These are phyloP conservation scores for Merluccius polli DNA, from an alignment of 2,797 vertebrate species.

Conservation along the genomic window DNA sequence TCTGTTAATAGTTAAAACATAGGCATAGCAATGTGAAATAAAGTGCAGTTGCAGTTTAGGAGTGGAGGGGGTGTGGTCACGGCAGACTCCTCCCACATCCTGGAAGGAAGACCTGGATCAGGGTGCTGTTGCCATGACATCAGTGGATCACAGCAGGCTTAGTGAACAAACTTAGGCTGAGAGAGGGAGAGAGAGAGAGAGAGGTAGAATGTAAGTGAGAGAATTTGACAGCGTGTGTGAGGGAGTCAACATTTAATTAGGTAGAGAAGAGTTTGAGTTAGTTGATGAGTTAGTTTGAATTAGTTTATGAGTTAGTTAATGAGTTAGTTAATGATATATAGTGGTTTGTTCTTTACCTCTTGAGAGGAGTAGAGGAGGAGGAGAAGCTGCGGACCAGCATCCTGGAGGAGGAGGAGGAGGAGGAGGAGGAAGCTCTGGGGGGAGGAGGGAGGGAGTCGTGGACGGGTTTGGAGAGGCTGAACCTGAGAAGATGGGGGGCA, in stretches of 20 bases:
- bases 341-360: constrained; percentile 36
- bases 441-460: constrained; percentile 34
- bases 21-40: neutral
- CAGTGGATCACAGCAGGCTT: constrained; percentile 42
- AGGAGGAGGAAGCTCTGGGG: constrained; percentile 24
- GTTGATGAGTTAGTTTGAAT: too few species aligned
- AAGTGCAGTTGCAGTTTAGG: constrained; percentile 5
- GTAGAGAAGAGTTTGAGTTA: too few species aligned
- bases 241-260: neutral
- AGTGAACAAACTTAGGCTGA: constrained; percentile 53
- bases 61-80: neutral
- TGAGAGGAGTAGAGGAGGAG: constrained; percentile 27
- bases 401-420: constrained; percentile 24
- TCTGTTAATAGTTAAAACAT: neutral
- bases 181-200: constrained; percentile 8
- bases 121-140: constrained; percentile 12
- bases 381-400: constrained; percentile 33
- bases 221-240: neutral
- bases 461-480: constrained; percentile 24
- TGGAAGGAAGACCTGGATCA: constrained; percentile 1
- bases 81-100: neutral
- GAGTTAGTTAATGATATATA: too few species aligned
- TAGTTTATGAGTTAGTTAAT: too few species aligned
- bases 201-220: neutral
- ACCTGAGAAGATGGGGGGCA: constrained; percentile 29